phyloP scores from a whole-genome alignment of 1,140 invertebrate genomes.

The Macrotrachela quadricornifera region DNA sequence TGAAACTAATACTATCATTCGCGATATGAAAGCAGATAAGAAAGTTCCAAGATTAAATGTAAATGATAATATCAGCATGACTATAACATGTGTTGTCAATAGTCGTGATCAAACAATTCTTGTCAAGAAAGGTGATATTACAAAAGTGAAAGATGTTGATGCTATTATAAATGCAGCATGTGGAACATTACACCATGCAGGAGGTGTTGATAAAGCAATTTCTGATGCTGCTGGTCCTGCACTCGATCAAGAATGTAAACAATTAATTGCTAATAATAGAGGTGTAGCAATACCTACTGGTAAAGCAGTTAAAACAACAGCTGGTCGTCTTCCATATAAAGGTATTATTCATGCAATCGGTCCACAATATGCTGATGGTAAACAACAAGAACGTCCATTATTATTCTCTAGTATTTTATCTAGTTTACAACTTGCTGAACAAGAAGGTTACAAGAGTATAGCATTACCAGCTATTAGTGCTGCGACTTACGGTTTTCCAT shows the following conservation, averaged over 20 bases:
- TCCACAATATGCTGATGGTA: no score
- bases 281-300: constrained; percentile 37
- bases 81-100: no score
- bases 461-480: constrained; percentile 1
- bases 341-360: constrained; percentile 74
- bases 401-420: background rate
- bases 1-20: no score
- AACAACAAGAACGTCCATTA: constrained; percentile 9
- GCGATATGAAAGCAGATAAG: no score
- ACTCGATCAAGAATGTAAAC: constrained; percentile 39
- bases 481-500: background rate
- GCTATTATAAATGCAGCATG: constrained; percentile 81
- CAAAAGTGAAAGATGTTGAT: constrained; percentile 52
- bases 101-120: no score
- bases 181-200: constrained; percentile 48
- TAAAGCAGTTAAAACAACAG: constrained; percentile 60
- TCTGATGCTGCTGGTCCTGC: constrained; percentile 38
- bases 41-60: no score
- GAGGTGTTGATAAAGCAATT: constrained; percentile 60
- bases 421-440: background rate
- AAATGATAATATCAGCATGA: no score
- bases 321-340: constrained; percentile 53
- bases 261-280: constrained; percentile 46
- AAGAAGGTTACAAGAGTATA: background rate
- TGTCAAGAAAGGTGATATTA: constrained; percentile 49